Percentiles rank a stretch among this genome's conserved stretches.
Conservation (phyloP, 2,113 vertebrate species). For the Siniperca chuatsi region DNA sequence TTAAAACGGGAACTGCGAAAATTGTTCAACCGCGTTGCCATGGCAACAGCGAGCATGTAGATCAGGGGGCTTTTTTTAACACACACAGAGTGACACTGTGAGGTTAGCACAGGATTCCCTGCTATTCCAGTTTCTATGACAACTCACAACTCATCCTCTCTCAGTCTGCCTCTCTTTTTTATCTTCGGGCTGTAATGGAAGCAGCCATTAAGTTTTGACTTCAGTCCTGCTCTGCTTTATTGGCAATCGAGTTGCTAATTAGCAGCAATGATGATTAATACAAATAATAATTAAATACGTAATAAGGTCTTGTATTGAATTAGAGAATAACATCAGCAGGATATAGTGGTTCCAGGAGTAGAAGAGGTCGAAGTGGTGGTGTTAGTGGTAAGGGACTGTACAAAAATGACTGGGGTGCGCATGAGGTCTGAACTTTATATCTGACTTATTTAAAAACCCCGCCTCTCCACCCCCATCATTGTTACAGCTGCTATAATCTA, state of each 20-base stretch:
- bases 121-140: conserved; percentile 81
- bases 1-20: conserved; percentile 59
- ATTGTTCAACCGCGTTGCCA: conserved; percentile 67
- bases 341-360: neutral
- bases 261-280: conserved; percentile 35
- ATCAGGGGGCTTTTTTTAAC: conserved; percentile 71
- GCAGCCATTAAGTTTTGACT: conserved; percentile 54
- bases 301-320: neutral
- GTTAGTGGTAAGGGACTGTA: neutral
- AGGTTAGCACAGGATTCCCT: conserved; percentile 83
- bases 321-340: neutral
- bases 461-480: neutral
- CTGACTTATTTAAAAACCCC: too few species aligned
- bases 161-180: conserved; percentile 29
- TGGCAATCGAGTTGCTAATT: conserved; percentile 36
- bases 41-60: conserved; percentile 77
- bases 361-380: neutral
- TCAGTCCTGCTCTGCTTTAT: conserved; percentile 6
- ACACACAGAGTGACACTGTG: conserved; percentile 67
- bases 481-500: neutral
- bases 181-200: conserved; percentile 49
- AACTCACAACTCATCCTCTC: conserved; percentile 67
- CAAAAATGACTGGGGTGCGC: neutral
- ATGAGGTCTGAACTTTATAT: neutral
- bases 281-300: conserved; percentile 38